Percentiles rank a stretch among this genome's conserved stretches.
phyloP scores from a whole-genome alignment of 2,113 vertebrate species.

The Microcebus lehilahytsara region DNA sequence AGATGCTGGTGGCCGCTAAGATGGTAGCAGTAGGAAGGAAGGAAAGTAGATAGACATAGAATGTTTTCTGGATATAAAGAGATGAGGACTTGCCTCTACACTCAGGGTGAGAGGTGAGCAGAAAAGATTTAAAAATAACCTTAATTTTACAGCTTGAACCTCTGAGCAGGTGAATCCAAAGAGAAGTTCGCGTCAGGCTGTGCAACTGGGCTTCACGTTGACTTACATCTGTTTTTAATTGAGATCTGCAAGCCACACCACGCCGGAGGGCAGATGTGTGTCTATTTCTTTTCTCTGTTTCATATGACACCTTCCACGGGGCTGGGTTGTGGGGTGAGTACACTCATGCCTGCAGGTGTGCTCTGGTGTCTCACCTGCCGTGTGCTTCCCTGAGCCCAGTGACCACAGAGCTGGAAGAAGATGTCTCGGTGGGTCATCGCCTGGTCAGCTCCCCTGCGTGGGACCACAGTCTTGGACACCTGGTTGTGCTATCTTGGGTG shows the following conservation, averaged over 20 bases:
- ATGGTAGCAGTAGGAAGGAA: neutral
- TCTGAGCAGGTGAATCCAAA: neutral
- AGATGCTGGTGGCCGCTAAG: neutral
- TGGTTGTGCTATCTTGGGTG: neutral
- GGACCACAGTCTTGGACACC: neutral
- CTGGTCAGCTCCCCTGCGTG: neutral
- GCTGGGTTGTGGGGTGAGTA: neutral
- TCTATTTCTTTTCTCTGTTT: neutral
- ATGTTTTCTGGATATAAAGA: neutral
- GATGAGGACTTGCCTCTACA: neutral
- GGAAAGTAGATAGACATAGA: neutral
- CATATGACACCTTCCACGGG: rapidly evolving
- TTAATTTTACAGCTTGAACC: neutral
- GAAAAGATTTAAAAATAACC: neutral
- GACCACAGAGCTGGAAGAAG: neutral
- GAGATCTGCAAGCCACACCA: neutral
- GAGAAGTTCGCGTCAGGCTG: neutral
- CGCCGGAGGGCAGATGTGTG: neutral
- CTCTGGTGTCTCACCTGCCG: neutral
- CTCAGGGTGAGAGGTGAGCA: neutral
- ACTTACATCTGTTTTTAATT: neutral
- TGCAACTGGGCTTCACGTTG: neutral
- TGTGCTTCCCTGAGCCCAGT: neutral
- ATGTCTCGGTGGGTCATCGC: neutral
- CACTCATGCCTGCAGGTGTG: neutral